phyloP scores from a whole-genome alignment of 2,888 invertebrate species.

The Glyphotaelius pellucidus region DNA sequence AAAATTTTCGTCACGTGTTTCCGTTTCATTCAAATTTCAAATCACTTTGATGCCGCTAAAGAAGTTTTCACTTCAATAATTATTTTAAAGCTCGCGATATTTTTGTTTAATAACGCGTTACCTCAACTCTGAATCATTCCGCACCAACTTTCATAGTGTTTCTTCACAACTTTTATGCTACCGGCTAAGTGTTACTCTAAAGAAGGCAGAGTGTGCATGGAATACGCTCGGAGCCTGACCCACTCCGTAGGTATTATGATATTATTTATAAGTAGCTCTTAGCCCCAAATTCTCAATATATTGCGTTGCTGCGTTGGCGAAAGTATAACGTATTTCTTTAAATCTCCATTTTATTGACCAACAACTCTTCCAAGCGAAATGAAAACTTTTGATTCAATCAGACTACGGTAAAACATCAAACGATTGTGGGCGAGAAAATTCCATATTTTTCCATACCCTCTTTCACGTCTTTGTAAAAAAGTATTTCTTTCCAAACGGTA shows the following conservation, averaged over 20 bases:
- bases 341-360: background rate
- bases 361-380: background rate
- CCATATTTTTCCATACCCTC: background rate
- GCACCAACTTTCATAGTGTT: conserved; percentile 62
- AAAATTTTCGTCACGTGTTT: too few species aligned
- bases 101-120: conserved; percentile 48
- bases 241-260: background rate
- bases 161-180: conserved; percentile 60
- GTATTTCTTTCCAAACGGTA: background rate
- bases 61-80: too few species aligned
- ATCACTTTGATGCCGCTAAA: too few species aligned
- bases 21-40: too few species aligned
- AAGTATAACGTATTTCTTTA: background rate
- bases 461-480: background rate
- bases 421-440: background rate
- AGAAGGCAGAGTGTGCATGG: conserved; percentile 57
- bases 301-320: background rate
- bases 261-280: background rate
- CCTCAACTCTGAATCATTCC: conserved; percentile 58
- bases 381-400: background rate
- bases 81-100: background rate
- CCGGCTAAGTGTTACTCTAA: conserved; percentile 51
- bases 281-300: background rate
- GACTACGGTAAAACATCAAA: background rate
- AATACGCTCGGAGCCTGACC: conserved; percentile 49